Base-by-base conservation (phyloP, 1,140 invertebrate genomes). In the Rhopalosiphum maidis region DNA sequence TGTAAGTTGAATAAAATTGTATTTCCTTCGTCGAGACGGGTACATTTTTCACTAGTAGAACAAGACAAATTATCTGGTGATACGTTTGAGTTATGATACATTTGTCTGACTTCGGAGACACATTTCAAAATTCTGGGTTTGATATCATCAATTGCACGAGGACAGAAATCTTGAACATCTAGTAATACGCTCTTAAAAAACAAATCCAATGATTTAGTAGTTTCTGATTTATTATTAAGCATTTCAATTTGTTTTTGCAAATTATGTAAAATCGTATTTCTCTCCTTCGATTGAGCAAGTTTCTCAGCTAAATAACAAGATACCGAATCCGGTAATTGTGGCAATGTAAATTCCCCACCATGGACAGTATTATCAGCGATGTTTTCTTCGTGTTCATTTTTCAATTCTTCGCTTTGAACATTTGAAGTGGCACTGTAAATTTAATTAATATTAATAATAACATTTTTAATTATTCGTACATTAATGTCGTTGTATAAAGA, bases 241-340 rank as follows among this genome's bases (percentile, higher is more conserved):
- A 46, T 25, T 46, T n/a, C 11, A 48, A 87, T n/a, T 46, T 87
- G 23, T 46, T 46, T 30, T 25, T 30, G 25, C 43, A 87, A 46
- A 30, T 37, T 89, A 8, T 54, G 15, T 37, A 89, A 37, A 23
- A 54, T 54, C 21, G 87, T 37, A 54, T 89, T 54, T 51, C 25
- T 89, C 9, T 89, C 48, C 21, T 54, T 51, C 4, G 48, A 89
- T 37, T 37, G n/a, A 89, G 46, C 87, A 9, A 89, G 30, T 35
- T 89, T 89, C 41, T 89, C 87, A n/a, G 85, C 41, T 18, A 46
- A 46, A 48, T 87, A 87, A n/a, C 9, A 87, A 43, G 43, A 87
- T 43, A 18, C 4, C 5, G 30, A 6, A 7, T 48, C 30, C 4
- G 43, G 41, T 5, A 43, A 11, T 46, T 46, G 85, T 15, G 43